Evolutionary conservation across 2,888 invertebrate genomes (phyloP).

Genomic region (Eremobia ochroleuca): DNA sequence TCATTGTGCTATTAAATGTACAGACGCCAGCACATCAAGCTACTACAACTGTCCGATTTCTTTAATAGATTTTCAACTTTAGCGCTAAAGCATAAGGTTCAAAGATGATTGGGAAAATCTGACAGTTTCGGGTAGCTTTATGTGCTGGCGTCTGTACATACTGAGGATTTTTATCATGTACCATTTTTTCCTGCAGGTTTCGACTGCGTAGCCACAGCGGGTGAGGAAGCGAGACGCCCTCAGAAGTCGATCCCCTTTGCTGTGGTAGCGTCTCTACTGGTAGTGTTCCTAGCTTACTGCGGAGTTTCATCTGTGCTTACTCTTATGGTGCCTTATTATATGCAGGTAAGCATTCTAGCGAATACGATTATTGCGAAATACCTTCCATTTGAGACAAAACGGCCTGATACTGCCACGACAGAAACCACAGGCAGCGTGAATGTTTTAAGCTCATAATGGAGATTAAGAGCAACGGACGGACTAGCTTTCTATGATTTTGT

Average conservation of each 20-base stretch:
- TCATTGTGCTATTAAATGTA: too few species aligned
- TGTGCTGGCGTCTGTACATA: too few species aligned
- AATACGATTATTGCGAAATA: neutral
- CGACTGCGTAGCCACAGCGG: conserved; percentile 97
- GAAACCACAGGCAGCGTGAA: neutral
- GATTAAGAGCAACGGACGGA: neutral
- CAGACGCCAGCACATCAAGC: too few species aligned
- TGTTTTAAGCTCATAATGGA: neutral
- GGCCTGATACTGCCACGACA: neutral
- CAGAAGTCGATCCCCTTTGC: conserved; percentile 97
- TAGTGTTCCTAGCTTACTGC: conserved; percentile 97
- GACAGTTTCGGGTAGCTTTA: too few species aligned
- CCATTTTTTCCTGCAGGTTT: conserved; percentile 91
- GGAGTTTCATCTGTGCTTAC: conserved; percentile 97
- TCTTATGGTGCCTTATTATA: conserved; percentile 96
- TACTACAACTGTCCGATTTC: too few species aligned
- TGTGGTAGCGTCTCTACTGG: conserved; percentile 95
- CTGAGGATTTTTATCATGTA: neutral
- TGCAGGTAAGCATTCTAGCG: conserved; percentile 88
- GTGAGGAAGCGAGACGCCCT: conserved; percentile 97
- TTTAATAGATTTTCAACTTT: too few species aligned
- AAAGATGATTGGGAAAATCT: too few species aligned
- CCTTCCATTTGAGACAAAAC: neutral
- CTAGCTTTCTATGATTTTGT: neutral
- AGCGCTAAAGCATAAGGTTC: too few species aligned